A percentile compares a stretch with the other conserved stretches of the same genome.
phyloP scores from a whole-genome alignment of 2,888 invertebrate species.

The Amblyteles armatorius region DNA sequence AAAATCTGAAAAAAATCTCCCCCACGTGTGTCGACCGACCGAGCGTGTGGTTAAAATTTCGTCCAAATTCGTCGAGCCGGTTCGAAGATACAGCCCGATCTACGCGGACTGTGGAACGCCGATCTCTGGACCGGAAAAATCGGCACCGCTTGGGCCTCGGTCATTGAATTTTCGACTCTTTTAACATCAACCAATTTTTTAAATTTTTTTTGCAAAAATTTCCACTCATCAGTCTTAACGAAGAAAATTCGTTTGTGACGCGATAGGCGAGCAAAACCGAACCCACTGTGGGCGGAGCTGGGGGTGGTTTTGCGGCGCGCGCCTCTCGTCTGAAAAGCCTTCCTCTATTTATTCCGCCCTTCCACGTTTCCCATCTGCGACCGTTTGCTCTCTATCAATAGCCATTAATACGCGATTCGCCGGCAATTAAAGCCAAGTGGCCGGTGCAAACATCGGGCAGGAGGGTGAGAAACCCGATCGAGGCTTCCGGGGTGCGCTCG shows the following conservation, averaged over 20 bases:
- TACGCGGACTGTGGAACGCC: neutral
- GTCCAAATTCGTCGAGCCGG: neutral
- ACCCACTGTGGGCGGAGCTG: neutral
- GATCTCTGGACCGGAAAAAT: too few relatives aligned
- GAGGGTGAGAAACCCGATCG: conserved; percentile 68
- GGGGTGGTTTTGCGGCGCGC: too few relatives aligned
- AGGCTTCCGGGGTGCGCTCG: conserved; percentile 23
- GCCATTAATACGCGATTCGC: conserved; percentile 78
- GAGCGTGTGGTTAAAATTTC: neutral
- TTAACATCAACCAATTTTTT: neutral
- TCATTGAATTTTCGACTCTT: neutral
- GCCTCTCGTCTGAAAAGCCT: conserved; percentile 28
- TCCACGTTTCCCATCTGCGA: conserved; percentile 23
- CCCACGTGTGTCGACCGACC: neutral
- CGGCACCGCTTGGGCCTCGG: too few relatives aligned
- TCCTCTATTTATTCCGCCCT: conserved; percentile 30
- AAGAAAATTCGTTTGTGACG: neutral
- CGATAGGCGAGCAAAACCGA: conserved; percentile 7
- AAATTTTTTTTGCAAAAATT: neutral
- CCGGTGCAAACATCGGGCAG: conserved; percentile 82
- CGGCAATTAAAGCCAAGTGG: conserved; percentile 83
- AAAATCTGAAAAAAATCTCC: neutral
- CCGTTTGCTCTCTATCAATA: conserved; percentile 28
- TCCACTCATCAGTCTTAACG: neutral
- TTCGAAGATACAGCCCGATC: neutral